Conservation (phyloP, 2,888 invertebrate genomes). For the Netelia fuscicornis region DNA sequence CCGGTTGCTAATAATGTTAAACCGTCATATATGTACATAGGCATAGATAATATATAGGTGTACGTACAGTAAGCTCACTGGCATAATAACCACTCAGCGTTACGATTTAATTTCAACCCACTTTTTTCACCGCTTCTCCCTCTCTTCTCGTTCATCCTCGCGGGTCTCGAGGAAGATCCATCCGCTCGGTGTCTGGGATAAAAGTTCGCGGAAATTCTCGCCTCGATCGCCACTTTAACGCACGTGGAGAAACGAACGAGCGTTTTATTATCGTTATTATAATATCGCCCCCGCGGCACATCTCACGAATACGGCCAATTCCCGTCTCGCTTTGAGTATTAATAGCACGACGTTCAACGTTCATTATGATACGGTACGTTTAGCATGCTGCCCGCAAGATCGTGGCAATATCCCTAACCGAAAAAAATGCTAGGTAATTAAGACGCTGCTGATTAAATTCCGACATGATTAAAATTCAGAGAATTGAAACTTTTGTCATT, state of each 20-base stretch:
- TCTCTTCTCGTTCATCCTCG: constrained; percentile 41
- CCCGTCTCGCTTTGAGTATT: constrained; percentile 19
- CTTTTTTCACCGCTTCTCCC: constrained; percentile 59
- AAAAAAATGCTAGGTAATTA: background rate
- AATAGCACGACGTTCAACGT: constrained; percentile 12
- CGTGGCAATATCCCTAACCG: background rate
- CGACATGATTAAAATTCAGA: no score
- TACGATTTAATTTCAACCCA: constrained; percentile 72
- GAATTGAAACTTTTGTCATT: no score
- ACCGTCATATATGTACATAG: constrained; percentile 12
- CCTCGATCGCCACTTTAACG: constrained; percentile 37
- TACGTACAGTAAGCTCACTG: constrained; percentile 33
- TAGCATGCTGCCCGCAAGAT: background rate
- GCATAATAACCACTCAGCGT: constrained; percentile 68
- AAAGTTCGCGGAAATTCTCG: constrained; percentile 51
- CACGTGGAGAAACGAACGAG: constrained; percentile 31
- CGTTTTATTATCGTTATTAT: constrained; percentile 41
- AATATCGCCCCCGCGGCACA: constrained; percentile 25
- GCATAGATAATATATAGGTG: constrained; percentile 5
- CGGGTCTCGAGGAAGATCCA: constrained; percentile 18
- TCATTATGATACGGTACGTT: background rate
- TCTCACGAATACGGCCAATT: background rate
- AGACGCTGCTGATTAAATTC: no score
- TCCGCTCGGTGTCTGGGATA: constrained; percentile 26
- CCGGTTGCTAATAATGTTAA: constrained; percentile 17